Percentiles rank a stretch among this genome's conserved stretches.
These are phyloP conservation scores for Corythornis madagascariensis DNA, from an alignment of 2,113 vertebrate genomes.

Conservation along the genomic window DNA sequence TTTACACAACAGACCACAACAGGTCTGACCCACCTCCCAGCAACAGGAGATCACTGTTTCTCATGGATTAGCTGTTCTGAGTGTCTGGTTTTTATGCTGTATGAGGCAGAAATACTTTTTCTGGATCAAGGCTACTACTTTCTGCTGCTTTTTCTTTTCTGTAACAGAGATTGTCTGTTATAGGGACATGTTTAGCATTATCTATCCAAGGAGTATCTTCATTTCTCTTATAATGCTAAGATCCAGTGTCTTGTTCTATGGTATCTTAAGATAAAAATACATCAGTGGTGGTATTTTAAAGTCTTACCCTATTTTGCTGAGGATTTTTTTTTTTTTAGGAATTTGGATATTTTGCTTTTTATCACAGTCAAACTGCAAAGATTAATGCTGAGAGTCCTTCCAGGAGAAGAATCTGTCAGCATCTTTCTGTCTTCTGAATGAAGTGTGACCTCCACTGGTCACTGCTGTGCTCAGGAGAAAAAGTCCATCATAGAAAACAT, in stretches of 20 bases:
- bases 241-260: neutral
- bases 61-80: constrained; percentile 44
- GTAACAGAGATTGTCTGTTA: neutral
- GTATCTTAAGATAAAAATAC: neutral
- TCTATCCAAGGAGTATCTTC: neutral
- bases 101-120: constrained; percentile 34
- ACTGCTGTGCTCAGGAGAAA: neutral
- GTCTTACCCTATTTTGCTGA: neutral
- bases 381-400: neutral
- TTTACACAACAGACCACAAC: constrained; percentile 28
- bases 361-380: neutral
- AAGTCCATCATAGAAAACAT: neutral
- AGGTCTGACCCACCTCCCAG: constrained; percentile 51
- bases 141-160: neutral
- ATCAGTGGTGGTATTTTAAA: neutral
- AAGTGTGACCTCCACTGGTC: neutral
- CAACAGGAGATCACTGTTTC: constrained; percentile 33
- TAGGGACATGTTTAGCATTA: neutral
- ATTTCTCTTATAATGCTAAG: constrained; percentile 3
- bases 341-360: constrained; percentile 26
- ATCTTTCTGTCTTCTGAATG: neutral
- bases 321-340: neutral
- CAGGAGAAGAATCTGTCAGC: neutral
- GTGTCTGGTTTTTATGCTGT: constrained; percentile 10
- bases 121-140: constrained; percentile 27